These are phyloP conservation scores for Drosophila sproati DNA, from an alignment of 1,140 invertebrate genomes.

Conservation along the genomic window DNA sequence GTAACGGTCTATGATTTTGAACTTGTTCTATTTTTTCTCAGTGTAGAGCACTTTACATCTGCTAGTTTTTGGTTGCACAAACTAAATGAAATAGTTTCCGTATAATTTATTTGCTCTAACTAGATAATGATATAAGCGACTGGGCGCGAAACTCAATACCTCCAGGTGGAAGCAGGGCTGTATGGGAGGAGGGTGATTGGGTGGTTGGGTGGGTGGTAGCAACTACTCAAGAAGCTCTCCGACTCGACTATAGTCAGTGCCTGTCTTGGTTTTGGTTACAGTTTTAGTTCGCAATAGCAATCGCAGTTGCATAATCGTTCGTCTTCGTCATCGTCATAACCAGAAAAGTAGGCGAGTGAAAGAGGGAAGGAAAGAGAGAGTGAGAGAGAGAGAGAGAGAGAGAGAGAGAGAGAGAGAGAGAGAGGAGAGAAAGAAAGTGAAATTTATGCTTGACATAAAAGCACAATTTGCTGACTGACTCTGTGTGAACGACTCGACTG, in stretches of 20 bases:
- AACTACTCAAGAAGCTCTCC: not conserved
- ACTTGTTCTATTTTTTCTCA: not conserved
- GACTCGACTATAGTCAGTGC: conserved; percentile 9
- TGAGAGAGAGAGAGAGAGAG: conserved; percentile 22
- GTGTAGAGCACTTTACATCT: conserved; percentile 28
- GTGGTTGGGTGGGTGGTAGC: no score
- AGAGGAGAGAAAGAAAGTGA: conserved; percentile 33
- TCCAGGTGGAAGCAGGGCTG: no score
- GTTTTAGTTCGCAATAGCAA: conserved; percentile 7
- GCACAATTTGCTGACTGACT: conserved; percentile 69
- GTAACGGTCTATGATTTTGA: no score
- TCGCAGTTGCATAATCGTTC: conserved; percentile 63
- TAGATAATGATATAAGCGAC: conserved; percentile 67
- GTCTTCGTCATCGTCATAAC: conserved; percentile 61
- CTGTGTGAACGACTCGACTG: conserved; percentile 33
- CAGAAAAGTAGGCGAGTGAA: not conserved
- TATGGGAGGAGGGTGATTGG: not conserved
- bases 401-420: conserved; percentile 34
- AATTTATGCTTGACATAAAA: conserved; percentile 83
- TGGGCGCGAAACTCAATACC: conserved; percentile 5
- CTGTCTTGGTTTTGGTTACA: not conserved
- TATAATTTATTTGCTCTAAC: conserved; percentile 77
- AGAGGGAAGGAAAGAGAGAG: not conserved
- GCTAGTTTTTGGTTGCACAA: conserved; percentile 42
- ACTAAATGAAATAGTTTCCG: conserved; percentile 82